phyloP scores from a whole-genome alignment of 2,797 vertebrate genomes.

The Cryptoprocta ferox region DNA sequence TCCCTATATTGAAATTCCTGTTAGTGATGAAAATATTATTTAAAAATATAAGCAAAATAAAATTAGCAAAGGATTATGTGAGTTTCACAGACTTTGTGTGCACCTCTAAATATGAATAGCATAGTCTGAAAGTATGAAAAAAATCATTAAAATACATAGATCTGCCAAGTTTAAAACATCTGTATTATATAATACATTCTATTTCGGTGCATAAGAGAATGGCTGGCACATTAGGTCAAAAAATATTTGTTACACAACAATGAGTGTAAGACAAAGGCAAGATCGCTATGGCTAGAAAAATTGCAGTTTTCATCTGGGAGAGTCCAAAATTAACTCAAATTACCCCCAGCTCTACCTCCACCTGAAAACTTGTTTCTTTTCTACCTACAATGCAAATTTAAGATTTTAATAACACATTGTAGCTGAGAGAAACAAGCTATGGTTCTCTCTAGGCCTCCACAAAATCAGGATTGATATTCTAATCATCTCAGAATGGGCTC shows the following conservation, averaged over 20 bases:
- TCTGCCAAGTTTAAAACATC: neutral
- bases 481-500: neutral
- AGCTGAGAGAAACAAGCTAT: neutral
- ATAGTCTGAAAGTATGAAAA: constrained; percentile 2
- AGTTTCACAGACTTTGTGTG: neutral
- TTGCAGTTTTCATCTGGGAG: neutral
- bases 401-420: neutral
- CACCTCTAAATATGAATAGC: neutral
- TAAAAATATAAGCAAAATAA: neutral
- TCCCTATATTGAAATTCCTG: neutral
- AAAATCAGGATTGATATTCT: neutral
- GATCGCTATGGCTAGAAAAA: neutral
- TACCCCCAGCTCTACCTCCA: neutral
- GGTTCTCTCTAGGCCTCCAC: neutral
- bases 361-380: neutral
- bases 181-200: neutral
- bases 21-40: neutral
- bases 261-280: neutral
- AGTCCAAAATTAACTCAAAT: constrained; percentile 5
- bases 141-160: neutral
- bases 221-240: neutral
- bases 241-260: neutral
- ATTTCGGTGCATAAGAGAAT: neutral
- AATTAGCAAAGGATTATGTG: neutral
- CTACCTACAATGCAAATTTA: neutral